A percentile compares a stretch with the other conserved stretches of the same genome.
phyloP scores from a whole-genome alignment of 2,888 invertebrate genomes.

The Biston stratarius region DNA sequence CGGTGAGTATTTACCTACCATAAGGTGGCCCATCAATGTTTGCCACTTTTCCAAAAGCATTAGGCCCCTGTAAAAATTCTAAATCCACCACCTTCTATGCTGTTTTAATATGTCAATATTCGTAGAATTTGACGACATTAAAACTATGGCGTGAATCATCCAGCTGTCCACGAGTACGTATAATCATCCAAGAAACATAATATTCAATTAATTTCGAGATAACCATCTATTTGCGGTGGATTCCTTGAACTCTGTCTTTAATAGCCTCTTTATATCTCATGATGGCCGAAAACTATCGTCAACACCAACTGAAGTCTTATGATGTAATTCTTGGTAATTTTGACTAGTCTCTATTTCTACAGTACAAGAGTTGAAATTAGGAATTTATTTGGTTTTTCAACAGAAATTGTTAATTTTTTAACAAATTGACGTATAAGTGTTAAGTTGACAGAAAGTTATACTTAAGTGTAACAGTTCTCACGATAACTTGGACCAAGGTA shows the following conservation, averaged over 20 bases:
- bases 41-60: too few relatives aligned
- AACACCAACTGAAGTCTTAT: conserved; percentile 9
- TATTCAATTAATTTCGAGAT: conserved; percentile 47
- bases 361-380: conserved; percentile 3
- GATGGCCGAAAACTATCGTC: conserved; percentile 28
- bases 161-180: conserved; percentile 4
- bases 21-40: too few relatives aligned
- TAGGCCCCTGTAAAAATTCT: too few relatives aligned
- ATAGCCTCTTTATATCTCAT: conserved; percentile 30
- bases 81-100: too few relatives aligned
- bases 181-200: conserved; percentile 35
- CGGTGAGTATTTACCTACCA: too few relatives aligned
- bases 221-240: conserved; percentile 42
- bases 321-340: background rate
- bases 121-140: too few relatives aligned
- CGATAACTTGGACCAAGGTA: conserved; percentile 1
- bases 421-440: conserved; percentile 10
- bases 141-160: conserved; percentile 20
- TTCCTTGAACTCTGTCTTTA: conserved; percentile 43
- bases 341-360: background rate
- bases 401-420: background rate
- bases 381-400: background rate
- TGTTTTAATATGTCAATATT: too few relatives aligned
- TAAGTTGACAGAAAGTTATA: conserved; percentile 20
- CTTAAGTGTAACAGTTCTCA: conserved; percentile 27